phyloP scores from a whole-genome alignment of 2,888 invertebrate species.

The Notodonta ziczac region DNA sequence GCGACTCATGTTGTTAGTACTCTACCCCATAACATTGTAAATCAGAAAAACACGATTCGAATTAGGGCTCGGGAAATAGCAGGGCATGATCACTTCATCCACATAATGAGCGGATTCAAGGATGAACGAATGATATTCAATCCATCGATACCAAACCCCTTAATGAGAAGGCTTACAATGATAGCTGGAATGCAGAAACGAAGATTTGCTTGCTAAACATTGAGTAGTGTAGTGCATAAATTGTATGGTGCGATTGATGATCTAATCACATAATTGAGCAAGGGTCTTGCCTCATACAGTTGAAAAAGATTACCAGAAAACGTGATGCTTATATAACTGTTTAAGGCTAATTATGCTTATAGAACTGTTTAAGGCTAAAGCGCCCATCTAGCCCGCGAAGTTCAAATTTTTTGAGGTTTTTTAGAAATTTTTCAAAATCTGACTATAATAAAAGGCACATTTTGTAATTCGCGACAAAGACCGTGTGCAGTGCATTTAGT shows the following conservation, averaged over 20 bases:
- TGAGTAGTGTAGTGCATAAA: not conserved
- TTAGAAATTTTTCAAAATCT: too few species aligned
- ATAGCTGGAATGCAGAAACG: not conserved
- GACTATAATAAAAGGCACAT: too few species aligned
- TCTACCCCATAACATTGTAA: not conserved
- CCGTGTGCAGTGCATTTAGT: too few species aligned
- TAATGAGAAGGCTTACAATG: constrained; percentile 1
- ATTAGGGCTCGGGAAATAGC: not conserved
- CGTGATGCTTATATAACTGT: too few species aligned
- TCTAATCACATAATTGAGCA: not conserved
- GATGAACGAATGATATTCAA: not conserved
- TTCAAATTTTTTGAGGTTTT: too few species aligned
- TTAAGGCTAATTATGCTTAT: too few species aligned
- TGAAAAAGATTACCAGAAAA: not conserved
- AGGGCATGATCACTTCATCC: constrained; percentile 4
- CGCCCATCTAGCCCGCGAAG: too few species aligned
- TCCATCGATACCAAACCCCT: not conserved
- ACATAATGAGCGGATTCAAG: constrained; percentile 1
- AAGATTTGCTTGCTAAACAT: not conserved
- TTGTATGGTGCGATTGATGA: not conserved
- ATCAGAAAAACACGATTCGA: constrained; percentile 2
- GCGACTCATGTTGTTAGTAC: not conserved
- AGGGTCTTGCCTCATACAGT: not conserved
- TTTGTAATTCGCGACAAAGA: too few species aligned
- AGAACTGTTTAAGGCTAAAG: too few species aligned